phyloP scores from a whole-genome alignment of 1,140 invertebrate genomes.

The Zaprionus camerounensis region DNA sequence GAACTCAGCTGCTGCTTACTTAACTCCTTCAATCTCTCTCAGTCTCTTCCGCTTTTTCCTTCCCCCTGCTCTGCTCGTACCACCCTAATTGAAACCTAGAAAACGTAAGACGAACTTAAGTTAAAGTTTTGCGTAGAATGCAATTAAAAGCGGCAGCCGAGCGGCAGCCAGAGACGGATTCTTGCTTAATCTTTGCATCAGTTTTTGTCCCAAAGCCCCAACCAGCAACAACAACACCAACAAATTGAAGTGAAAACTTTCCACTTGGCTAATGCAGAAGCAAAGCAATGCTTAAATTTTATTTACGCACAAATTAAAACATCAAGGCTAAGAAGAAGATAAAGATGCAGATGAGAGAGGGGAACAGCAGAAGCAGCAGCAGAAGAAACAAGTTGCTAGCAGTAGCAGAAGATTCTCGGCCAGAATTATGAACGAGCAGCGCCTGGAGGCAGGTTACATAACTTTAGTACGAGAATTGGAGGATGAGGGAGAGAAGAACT shows the following conservation, averaged over 20 bases:
- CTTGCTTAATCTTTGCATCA: conserved; percentile 78
- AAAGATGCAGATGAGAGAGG: background rate
- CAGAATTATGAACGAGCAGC: conserved; percentile 61
- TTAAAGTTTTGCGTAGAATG: conserved; percentile 78
- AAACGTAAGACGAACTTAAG: conserved; percentile 58
- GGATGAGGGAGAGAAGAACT: background rate
- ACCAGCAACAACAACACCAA: conserved; percentile 39
- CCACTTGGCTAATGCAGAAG: conserved; percentile 62
- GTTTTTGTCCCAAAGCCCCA: conserved; percentile 67
- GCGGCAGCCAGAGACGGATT: conserved; percentile 76
- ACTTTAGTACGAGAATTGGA: conserved; percentile 44
- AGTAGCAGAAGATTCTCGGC: conserved; percentile 48
- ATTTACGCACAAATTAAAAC: conserved; percentile 80
- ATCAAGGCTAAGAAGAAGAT: conserved; percentile 51
- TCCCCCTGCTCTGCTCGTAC: background rate
- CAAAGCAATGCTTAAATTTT: conserved; percentile 77
- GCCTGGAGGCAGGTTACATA: conserved; percentile 70
- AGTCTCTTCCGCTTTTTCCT: background rate
- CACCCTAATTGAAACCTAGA: conserved; percentile 76
- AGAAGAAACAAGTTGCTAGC: background rate
- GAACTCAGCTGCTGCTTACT: background rate
- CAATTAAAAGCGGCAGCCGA: conserved; percentile 79
- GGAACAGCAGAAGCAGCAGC: background rate
- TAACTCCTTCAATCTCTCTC: background rate
- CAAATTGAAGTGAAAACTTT: conserved; percentile 56